Percentiles rank a stretch among this genome's conserved stretches.
Evolutionary conservation across 2,888 invertebrate genomes (phyloP).

Genomic region (Cosmia trapezina): DNA sequence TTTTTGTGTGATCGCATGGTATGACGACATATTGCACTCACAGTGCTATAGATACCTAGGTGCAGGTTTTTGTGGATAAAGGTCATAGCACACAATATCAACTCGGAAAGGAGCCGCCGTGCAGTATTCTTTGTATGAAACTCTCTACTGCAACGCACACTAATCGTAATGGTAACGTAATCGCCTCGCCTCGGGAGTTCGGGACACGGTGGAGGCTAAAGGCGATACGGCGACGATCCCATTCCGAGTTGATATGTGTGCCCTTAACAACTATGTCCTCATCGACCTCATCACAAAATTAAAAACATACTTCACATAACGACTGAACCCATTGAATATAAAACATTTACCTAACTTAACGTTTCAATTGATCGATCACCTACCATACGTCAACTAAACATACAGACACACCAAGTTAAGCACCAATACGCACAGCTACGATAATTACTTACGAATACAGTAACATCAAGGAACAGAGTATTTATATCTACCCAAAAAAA

Average conservation of each 20-base stretch:
- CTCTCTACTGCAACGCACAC: no score
- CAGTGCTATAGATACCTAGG: neutral
- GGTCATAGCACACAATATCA: no score
- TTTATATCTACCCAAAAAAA: neutral
- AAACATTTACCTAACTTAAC: conserved; percentile 11
- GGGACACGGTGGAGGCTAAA: no score
- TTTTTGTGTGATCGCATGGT: conserved; percentile 1
- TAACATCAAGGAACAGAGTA: conserved; percentile 7
- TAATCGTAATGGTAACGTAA: no score
- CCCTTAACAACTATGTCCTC: neutral
- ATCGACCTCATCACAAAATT: neutral
- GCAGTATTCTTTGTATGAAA: no score
- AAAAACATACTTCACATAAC: neutral
- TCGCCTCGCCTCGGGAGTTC: no score
- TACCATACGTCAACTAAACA: conserved; percentile 15
- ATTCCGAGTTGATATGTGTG: no score
- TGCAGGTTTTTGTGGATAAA: conserved; percentile 6
- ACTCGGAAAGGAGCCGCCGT: no score
- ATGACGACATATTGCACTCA: conserved; percentile 15
- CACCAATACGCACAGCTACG: conserved; percentile 26
- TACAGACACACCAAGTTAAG: conserved; percentile 21
- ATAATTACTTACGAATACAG: conserved; percentile 35
- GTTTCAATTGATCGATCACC: conserved; percentile 14
- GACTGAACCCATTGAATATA: neutral
- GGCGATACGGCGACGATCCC: no score